Base-by-base conservation (phyloP, 2,888 invertebrate species). In the Lepeophtheirus nordmannii region DNA sequence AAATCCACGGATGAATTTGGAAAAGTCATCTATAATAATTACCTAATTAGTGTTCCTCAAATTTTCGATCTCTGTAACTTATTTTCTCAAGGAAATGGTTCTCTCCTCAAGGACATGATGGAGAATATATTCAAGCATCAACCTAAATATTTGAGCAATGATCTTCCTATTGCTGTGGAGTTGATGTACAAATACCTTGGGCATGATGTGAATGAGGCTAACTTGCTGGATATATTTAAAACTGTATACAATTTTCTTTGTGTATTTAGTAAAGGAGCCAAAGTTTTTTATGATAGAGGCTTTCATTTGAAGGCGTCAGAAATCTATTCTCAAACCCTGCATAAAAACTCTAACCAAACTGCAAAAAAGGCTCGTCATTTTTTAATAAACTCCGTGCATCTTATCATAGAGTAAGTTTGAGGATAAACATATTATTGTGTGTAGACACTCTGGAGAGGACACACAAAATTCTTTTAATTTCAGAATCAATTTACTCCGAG, bases 41-140 rank as follows among this genome's bases (percentile, higher is more conserved):
- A 83, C 74, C 77, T 91, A 69, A 83, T 89, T 71, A 87, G 89
- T n/a, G 80, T 89, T 69, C 87, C 89, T 0, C 84, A 86, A 72
- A 75, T 90, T 64, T 82, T 87, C 77, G 89, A 89, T 73, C 74
- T 89, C 12, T 84, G 87, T 72, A 79, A 84, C 56, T 78, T 86
- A 10, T 88, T 86, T 71, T 87, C 86, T 0, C 78, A 80, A 60
- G 64, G 69, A 30, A 88, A 89, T 72, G 72, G 76, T 0, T 72
- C 75, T 62, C 77, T 85, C 57, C 77, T 89, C 14, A 74, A 78
- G 0, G 81, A 82, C 70, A 80, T 89, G 70, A 73, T 89, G 40
- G 77, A 79, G 0, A 82, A 81, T 38, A 79, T 89, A 46, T 83
- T 89, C 70, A 76, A 77, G 5, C 71, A 82, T 68, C 85, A 86